Conservation (phyloP, 1,140 invertebrate species). For the Neodiprion virginianus region DNA sequence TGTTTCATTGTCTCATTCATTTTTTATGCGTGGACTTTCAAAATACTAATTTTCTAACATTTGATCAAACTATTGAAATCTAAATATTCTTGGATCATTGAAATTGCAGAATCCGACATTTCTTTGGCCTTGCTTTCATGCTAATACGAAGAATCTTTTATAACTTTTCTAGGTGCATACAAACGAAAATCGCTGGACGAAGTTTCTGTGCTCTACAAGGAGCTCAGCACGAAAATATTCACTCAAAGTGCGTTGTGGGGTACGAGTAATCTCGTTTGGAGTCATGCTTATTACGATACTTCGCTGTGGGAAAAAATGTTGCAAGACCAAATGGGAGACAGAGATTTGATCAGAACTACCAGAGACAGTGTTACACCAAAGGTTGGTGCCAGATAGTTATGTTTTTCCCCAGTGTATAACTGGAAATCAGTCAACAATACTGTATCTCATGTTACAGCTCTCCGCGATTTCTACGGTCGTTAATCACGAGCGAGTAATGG, state of each 20-base stretch:
- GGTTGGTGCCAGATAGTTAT: slow-evolving; percentile 51
- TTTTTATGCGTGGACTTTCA: too few species aligned
- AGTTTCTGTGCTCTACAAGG: slow-evolving; percentile 72
- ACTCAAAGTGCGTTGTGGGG: slow-evolving; percentile 75
- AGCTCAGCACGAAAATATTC: slow-evolving; percentile 76
- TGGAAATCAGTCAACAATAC: slow-evolving; percentile 9
- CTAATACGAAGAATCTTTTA: background rate
- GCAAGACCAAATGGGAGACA: slow-evolving; percentile 73
- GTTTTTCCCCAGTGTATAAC: background rate
- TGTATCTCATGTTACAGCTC: slow-evolving; percentile 62
- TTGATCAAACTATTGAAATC: too few species aligned
- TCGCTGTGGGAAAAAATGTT: slow-evolving; percentile 84
- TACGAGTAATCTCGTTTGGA: slow-evolving; percentile 81
- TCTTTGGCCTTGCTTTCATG: too few species aligned
- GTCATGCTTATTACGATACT: slow-evolving; percentile 91
- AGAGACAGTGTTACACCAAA: slow-evolving; percentile 70
- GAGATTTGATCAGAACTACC: slow-evolving; percentile 70
- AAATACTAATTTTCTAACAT: too few species aligned
- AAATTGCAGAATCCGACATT: too few species aligned
- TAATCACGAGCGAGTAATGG: slow-evolving; percentile 78
- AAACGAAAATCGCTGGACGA: slow-evolving; percentile 67
- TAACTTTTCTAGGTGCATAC: slow-evolving; percentile 61
- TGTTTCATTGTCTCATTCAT: too few species aligned
- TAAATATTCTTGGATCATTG: too few species aligned
- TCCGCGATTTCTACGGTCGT: slow-evolving; percentile 83